Conservation (phyloP, 23 tunicate genomes). For the Ascidia mentula region DNA sequence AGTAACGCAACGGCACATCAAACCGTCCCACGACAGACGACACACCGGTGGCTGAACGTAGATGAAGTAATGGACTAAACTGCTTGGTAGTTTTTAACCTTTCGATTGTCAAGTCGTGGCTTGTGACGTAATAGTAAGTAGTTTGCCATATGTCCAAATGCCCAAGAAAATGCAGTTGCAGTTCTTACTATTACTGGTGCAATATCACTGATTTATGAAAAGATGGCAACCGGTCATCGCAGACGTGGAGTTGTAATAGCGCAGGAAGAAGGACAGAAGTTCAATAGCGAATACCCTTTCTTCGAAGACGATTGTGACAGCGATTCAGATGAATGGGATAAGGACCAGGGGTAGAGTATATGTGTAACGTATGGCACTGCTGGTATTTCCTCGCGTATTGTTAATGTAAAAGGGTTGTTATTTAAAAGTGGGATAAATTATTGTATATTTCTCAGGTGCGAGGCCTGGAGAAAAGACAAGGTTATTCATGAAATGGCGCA, state of each 20-base stretch:
- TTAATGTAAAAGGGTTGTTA: background rate
- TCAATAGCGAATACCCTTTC: background rate
- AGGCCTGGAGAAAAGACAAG: conserved; percentile 51
- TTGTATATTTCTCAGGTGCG: conserved; percentile 27
- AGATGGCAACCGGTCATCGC: background rate
- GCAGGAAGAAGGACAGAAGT: conserved; percentile 11
- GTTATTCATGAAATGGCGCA: conserved; percentile 47
- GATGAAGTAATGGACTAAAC: too few relatives aligned
- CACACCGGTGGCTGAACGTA: too few relatives aligned
- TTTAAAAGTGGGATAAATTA: background rate
- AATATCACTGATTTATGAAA: too few relatives aligned
- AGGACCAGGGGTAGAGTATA: conserved; percentile 18
- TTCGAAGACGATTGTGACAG: conserved; percentile 16
- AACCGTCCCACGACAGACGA: too few relatives aligned
- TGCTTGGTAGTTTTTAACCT: too few relatives aligned
- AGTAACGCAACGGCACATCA: too few relatives aligned
- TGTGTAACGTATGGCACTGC: background rate
- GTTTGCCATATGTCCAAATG: too few relatives aligned
- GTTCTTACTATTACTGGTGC: too few relatives aligned
- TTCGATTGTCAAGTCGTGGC: too few relatives aligned
- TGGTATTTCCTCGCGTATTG: background rate
- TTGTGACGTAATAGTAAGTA: too few relatives aligned
- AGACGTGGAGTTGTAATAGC: conserved; percentile 31
- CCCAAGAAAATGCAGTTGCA: too few relatives aligned
- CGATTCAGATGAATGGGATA: conserved; percentile 27